Evolutionary conservation across 2,113 vertebrate species (phyloP).

Genomic region (Paradisaea rubra): DNA sequence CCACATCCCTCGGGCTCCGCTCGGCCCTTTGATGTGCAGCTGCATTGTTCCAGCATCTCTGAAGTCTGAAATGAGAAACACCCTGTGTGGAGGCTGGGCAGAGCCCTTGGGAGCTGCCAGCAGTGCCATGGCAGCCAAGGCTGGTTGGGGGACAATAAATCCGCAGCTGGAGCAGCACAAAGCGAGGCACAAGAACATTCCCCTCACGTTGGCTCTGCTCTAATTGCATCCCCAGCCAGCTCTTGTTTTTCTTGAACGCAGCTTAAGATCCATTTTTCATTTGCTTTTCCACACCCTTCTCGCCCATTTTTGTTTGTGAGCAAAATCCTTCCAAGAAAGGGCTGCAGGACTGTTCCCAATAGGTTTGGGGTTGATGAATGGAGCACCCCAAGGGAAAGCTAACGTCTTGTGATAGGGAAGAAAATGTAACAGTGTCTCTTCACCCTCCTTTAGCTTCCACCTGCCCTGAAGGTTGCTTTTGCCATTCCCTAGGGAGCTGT

Average conservation of each 20-base stretch:
- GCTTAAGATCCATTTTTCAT: not conserved
- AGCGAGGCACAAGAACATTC: not conserved
- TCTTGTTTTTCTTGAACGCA: not conserved
- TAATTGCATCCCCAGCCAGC: not conserved
- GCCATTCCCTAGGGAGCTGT: not conserved
- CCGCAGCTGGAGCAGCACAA: not conserved
- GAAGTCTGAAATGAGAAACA: slow-evolving; percentile 5
- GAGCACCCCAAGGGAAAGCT: not conserved
- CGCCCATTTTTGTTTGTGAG: not conserved
- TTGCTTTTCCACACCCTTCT: not conserved
- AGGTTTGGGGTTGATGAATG: not conserved
- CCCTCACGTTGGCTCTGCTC: not conserved
- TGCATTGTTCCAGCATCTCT: not conserved
- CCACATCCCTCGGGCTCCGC: fast-evolving
- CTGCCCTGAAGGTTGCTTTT: not conserved
- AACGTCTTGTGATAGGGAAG: fast-evolving
- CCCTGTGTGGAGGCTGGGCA: not conserved
- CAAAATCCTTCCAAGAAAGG: not conserved
- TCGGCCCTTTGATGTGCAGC: not conserved
- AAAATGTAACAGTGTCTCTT: not conserved
- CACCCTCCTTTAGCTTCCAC: not conserved
- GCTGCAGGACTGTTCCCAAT: not conserved
- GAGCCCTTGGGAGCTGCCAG: not conserved
- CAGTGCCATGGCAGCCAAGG: not conserved
- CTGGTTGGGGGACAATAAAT: not conserved